These are phyloP conservation scores for Orthonyx spaldingii DNA, from an alignment of 2,113 vertebrate species.

Conservation along the genomic window DNA sequence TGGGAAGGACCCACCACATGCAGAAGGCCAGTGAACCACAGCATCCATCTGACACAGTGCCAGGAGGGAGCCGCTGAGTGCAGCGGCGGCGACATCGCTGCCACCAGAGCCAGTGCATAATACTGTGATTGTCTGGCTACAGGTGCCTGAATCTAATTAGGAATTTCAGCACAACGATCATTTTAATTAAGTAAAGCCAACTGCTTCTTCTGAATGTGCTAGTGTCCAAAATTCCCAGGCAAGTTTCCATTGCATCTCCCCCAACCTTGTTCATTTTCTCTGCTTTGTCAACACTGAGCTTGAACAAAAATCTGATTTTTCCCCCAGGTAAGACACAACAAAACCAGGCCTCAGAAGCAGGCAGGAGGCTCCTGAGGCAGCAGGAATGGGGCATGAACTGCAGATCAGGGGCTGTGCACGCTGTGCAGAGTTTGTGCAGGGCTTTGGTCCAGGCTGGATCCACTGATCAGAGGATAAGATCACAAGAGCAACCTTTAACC, in stretches of 20 bases:
- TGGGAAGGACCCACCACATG: accelerated
- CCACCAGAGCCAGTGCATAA: not conserved
- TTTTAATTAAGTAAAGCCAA: conserved; percentile 53
- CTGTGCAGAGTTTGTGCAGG: not conserved
- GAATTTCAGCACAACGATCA: not conserved
- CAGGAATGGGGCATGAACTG: not conserved
- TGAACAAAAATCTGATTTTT: not conserved
- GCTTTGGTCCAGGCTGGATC: not conserved
- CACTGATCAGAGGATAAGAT: not conserved
- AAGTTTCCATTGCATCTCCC: not conserved
- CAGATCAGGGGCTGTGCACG: not conserved
- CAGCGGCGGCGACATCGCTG: not conserved
- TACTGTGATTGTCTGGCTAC: not conserved
- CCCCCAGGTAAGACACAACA: not conserved
- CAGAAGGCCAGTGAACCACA: not conserved
- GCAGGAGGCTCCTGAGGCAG: not conserved
- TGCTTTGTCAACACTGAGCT: not conserved
- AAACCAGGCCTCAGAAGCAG: not conserved
- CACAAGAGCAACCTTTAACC: not conserved
- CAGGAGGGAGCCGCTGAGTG: not conserved
- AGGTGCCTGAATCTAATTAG: conserved; percentile 46
- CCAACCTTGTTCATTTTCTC: not conserved
- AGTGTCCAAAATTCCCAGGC: not conserved
- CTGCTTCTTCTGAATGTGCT: not conserved
- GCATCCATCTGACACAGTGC: not conserved